A percentile compares a stretch with the other conserved stretches of the same genome.
phyloP scores from a whole-genome alignment of 2,113 vertebrate genomes.

The Albula goreensis region DNA sequence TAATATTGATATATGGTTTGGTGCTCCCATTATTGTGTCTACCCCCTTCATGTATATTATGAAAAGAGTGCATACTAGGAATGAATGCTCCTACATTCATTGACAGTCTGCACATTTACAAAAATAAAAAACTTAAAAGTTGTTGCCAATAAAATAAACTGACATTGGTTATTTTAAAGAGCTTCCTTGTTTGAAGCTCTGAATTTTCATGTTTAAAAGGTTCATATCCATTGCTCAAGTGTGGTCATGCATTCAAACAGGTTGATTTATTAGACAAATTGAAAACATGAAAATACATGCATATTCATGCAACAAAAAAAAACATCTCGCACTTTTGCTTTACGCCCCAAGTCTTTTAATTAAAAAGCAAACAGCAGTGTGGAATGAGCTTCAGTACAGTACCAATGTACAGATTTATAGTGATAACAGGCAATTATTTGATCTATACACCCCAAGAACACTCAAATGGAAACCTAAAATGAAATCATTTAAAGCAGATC shows the following conservation, averaged over 20 bases:
- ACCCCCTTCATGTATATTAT: no score
- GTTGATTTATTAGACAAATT: neutral
- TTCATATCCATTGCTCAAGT: neutral
- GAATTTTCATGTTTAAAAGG: no score
- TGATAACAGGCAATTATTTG: slow-evolving; percentile 55
- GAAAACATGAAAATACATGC: neutral
- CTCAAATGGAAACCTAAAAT: slow-evolving; percentile 38
- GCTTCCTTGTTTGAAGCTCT: no score
- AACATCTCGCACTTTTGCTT: neutral
- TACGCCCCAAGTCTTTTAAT: slow-evolving; percentile 48
- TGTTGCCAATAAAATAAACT: no score
- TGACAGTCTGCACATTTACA: no score
- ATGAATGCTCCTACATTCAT: no score
- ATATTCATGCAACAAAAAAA: neutral
- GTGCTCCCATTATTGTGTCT: no score
- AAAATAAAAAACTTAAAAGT: no score
- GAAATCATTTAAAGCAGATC: slow-evolving; percentile 27
- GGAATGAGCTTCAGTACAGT: slow-evolving; percentile 44
- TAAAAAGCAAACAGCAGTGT: slow-evolving; percentile 63
- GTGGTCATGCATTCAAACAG: neutral
- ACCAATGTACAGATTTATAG: slow-evolving; percentile 67
- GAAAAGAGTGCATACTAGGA: no score
- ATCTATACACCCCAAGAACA: slow-evolving; percentile 62
- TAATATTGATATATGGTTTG: no score
- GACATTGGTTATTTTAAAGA: no score